Evolutionary conservation across 2,113 vertebrate species (phyloP).

Genomic region (Ramphastos sulfuratus): DNA sequence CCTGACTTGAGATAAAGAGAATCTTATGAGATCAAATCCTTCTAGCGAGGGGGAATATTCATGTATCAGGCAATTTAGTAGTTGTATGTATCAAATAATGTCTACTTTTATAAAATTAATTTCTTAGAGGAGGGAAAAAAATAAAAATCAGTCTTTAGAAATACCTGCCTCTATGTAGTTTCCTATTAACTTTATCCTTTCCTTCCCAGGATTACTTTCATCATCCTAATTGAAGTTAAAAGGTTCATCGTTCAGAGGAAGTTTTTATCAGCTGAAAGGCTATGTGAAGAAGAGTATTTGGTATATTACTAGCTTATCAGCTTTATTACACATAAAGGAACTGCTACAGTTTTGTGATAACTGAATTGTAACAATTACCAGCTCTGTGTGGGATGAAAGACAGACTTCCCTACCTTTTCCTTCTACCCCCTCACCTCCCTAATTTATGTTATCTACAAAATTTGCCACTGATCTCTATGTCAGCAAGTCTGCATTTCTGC

Average conservation of each 20-base stretch:
- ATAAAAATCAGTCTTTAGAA: slow-evolving; percentile 11
- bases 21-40: not conserved
- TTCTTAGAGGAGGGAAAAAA: slow-evolving; percentile 18
- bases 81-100: not conserved
- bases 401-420: not conserved
- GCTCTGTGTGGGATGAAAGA: not conserved
- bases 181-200: not conserved
- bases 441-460: not conserved
- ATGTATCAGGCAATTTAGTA: slow-evolving; percentile 11
- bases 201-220: not conserved
- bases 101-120: slow-evolving; percentile 3
- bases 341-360: not conserved
- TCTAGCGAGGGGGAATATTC: not conserved
- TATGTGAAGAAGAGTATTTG: not conserved
- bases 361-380: not conserved
- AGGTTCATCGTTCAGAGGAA: not conserved
- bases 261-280: not conserved
- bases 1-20: no score
- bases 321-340: not conserved
- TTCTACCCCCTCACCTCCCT: not conserved
- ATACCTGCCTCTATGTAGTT: not conserved
- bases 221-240: not conserved
- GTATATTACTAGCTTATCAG: not conserved
- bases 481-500: not conserved
- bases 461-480: not conserved